Conservation (phyloP, 1,140 invertebrate genomes). For the Leptopilina clavipes region DNA sequence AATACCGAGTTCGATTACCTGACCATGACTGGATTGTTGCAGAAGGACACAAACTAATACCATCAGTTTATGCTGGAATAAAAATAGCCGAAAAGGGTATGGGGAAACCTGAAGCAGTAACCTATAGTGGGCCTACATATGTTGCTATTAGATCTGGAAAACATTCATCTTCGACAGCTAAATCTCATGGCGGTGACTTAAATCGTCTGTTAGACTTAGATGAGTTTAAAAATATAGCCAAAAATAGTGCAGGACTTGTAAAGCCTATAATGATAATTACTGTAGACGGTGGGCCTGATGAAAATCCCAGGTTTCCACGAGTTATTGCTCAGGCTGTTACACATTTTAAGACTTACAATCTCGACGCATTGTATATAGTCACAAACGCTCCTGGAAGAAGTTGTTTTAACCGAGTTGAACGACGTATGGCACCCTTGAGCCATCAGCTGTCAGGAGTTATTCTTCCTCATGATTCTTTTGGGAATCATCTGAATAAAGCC, state of each 20-base stretch:
- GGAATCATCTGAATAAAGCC: not conserved
- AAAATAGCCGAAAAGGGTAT: constrained; percentile 50
- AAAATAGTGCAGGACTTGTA: constrained; percentile 42
- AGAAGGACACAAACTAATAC: constrained; percentile 65
- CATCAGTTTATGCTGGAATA: constrained; percentile 63
- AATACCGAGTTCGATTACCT: constrained; percentile 59
- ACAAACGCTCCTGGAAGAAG: not conserved
- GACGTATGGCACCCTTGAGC: not conserved
- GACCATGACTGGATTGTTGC: constrained; percentile 68
- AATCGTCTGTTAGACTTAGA: not conserved
- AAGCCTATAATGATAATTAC: constrained; percentile 41
- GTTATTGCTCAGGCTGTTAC: constrained; percentile 22
- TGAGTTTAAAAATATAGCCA: constrained; percentile 28
- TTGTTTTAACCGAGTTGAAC: constrained; percentile 5
- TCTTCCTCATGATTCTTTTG: constrained; percentile 2
- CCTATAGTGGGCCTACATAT: constrained; percentile 58
- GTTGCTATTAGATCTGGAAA: not conserved
- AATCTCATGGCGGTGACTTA: not conserved
- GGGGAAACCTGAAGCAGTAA: constrained; percentile 55
- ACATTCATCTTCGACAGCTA: not conserved
- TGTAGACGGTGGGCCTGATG: constrained; percentile 37
- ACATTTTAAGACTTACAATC: constrained; percentile 30
- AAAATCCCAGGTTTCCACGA: constrained; percentile 1
- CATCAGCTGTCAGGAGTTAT: not conserved
- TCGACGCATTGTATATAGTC: not conserved